Conservation (phyloP, 2,113 vertebrate species). For the Chlamydotis undulata region DNA sequence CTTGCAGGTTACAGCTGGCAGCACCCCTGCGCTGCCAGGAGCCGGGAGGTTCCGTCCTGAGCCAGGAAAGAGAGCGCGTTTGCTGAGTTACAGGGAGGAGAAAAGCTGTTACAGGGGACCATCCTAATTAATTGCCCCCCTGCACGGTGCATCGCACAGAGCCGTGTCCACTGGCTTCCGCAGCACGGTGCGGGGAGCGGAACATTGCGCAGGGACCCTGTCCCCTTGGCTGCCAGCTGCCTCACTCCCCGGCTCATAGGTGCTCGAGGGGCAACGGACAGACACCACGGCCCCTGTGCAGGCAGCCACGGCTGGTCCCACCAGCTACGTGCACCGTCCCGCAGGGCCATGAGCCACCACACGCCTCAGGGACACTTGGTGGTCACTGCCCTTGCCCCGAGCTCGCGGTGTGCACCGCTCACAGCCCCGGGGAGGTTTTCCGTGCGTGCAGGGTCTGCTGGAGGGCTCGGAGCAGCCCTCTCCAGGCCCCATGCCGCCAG, state of each 20-base stretch:
- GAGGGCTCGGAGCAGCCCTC: neutral
- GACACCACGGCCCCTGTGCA: neutral
- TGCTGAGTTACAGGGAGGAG: neutral
- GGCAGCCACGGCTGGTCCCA: neutral
- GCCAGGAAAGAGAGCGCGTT: neutral
- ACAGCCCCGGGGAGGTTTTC: neutral
- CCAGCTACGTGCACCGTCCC: fast-evolving
- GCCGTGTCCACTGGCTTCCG: fast-evolving
- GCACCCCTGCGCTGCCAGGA: neutral
- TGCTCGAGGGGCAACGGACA: neutral
- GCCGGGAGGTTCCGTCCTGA: neutral
- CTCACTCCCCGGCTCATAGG: neutral
- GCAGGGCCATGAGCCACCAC: fast-evolving
- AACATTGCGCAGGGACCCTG: neutral
- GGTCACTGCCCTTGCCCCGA: neutral
- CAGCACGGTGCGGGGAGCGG: neutral
- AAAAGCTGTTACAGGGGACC: neutral
- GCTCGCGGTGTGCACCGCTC: fast-evolving
- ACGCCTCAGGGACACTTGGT: neutral
- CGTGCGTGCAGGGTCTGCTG: fast-evolving
- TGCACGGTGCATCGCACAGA: neutral
- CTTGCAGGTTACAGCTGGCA: neutral
- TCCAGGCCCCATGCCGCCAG: neutral
- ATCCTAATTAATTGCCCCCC: neutral
- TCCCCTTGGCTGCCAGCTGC: neutral